Evolutionary conservation across 2,888 invertebrate genomes (phyloP), one percentile per base, ranked within the genome.

Genomic region (Eudemis profundana): DNA sequence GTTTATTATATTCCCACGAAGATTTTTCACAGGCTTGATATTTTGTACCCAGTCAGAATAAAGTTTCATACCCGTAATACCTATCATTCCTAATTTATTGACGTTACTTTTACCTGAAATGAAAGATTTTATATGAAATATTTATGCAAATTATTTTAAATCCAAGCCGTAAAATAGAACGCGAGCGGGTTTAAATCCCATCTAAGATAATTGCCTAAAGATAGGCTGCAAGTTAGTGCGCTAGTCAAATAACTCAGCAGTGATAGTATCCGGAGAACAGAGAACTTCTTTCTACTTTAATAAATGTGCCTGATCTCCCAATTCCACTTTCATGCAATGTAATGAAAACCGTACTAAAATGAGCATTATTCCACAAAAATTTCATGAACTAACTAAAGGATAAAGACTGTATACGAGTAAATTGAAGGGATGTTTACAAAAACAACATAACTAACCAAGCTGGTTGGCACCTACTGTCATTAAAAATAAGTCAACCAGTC

Each of bases 191-290:
- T 70, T 72, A 70, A 74, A 74, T 76, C 74, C 72, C 67, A 68
- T 69, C 68, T 67, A 36, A 74, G 74, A 72, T 76, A 77, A 78
- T 77, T 75, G 74, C 73, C 67, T 71, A 60, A 70, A 77, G 77
- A 77, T 78, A 77, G 73, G 71, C 63, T 66, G 61, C 69, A 70
- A 73, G 69, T 73, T 75, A 72, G 71, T 70, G 69, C 72, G 69
- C 70, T 63, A 70, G 68, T 69, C 73, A 69, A 74, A 76, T 76
- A 76, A 74, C 70, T 76, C 70, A 74, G 70, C 61, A 63, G 67
- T 68, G 71, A 72, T 73, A 72, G 69, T 68, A 71, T 63, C 73
- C 68, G 68, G 66, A 50, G 60, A 49, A 59, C 62, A 50, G 65
- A 44, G 51, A 68, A 70, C 68, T 72, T 74, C 72, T 72, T 74